Base-by-base conservation (phyloP, 2,113 vertebrate species). In the Machaerirhynchus nigripectus region DNA sequence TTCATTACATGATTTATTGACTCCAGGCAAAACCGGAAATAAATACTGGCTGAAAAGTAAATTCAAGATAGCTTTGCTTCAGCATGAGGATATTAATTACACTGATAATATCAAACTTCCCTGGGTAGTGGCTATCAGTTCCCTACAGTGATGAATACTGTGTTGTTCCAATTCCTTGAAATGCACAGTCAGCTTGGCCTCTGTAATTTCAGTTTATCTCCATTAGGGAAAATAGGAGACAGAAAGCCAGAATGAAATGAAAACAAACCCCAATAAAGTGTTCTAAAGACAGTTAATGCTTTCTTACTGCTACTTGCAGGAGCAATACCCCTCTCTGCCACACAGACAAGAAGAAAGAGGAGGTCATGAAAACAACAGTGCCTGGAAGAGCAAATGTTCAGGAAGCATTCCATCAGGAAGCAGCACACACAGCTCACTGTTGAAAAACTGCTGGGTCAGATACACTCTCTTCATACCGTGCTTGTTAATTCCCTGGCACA, bases 1-100 rank as follows among this genome's bases (percentile, higher is more conserved):
- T 87, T 97, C 88, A 93, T 94, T 86, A 94, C 35, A 5, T 49
- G 91, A 94, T 82, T 96, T 96, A 96, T 60, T 96, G 95, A 92
- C 95, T 96, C 40, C 86, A 96, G 95, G 95, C 95, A 95, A 96
- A 93, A 89, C 83, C 82, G 56, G 73, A 94, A 96, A 96, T 81
- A 97, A 95, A 95, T 81, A 92, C 68, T 20, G 28, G 46, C 49
- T 90, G 73, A 95, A 93, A 90, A 90, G 56, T 49, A 90, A 95
- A 84, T 86, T 85, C 83, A 67, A 44, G 53, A 87, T 78, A 81
- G 93, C 60, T 90, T 84, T 95, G 86, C 88, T 92, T 86, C 67
- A 90, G 56, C 79, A 87, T 56, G 18, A 89, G 84, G 88, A 79
- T 95, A 97, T 89, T 96, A 95, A 96, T 96, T 94, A 92, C 88